Evolutionary conservation across 2,113 vertebrate species (phyloP).

Genomic region (Channa maculata): DNA sequence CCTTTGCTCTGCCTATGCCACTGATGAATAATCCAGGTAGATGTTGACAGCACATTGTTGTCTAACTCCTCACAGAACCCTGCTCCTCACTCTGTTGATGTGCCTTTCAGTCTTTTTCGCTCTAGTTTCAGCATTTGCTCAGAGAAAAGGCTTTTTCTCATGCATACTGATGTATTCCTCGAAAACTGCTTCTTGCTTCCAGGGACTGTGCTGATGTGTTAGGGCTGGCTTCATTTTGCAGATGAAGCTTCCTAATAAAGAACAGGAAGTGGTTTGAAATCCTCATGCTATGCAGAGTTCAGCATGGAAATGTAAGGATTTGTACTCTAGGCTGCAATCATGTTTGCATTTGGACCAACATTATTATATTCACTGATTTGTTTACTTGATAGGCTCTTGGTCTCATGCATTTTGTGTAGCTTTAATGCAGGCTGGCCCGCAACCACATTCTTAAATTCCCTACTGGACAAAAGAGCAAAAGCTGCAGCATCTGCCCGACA

Average conservation of each 20-base stretch:
- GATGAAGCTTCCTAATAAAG: slow-evolving; percentile 23
- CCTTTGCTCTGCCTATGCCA: slow-evolving; percentile 24
- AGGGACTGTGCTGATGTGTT: slow-evolving; percentile 38
- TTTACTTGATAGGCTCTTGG: slow-evolving; percentile 1
- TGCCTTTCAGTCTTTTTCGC: slow-evolving; percentile 52
- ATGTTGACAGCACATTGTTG: slow-evolving; percentile 28
- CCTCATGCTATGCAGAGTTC: slow-evolving; percentile 19
- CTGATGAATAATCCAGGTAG: slow-evolving; percentile 32
- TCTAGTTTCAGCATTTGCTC: slow-evolving; percentile 14
- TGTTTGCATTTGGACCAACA: not conserved
- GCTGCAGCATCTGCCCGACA: slow-evolving; percentile 61
- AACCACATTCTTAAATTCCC: slow-evolving; percentile 24
- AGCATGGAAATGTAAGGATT: slow-evolving; percentile 13
- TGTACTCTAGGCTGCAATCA: slow-evolving; percentile 14
- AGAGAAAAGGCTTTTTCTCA: slow-evolving; percentile 40
- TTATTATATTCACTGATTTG: slow-evolving; percentile 4
- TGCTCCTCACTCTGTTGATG: slow-evolving; percentile 25
- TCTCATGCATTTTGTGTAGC: not conserved
- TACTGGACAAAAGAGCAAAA: slow-evolving; percentile 43
- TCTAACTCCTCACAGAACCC: slow-evolving; percentile 18
- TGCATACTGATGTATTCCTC: slow-evolving; percentile 56
- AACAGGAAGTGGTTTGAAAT: slow-evolving; percentile 39
- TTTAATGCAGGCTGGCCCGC: slow-evolving; percentile 5
- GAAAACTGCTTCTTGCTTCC: slow-evolving; percentile 48
- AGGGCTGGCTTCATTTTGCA: slow-evolving; percentile 1